phyloP scores from a whole-genome alignment of 1,140 invertebrate genomes.

The Brachionus sp. region DNA sequence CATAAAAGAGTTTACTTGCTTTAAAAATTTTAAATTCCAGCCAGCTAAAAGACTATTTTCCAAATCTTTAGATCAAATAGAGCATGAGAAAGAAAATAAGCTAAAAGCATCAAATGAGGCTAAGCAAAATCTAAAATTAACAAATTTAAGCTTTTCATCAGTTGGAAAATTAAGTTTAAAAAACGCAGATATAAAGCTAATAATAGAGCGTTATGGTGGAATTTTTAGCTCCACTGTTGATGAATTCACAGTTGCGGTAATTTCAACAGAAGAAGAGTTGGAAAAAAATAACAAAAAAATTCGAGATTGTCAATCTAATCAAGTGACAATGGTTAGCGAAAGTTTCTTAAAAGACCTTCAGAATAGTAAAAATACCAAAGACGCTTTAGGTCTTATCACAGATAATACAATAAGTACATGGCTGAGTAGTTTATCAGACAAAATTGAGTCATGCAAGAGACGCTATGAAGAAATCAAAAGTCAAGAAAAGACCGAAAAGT shows the following conservation, averaged over 20 bases:
- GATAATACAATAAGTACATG: slow-evolving; percentile 47
- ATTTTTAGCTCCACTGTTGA: neutral
- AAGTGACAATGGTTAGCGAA: slow-evolving; percentile 75
- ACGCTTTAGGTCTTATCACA: slow-evolving; percentile 59
- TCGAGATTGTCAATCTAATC: slow-evolving; percentile 65
- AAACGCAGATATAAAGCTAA: slow-evolving; percentile 23
- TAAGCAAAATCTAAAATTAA: neutral
- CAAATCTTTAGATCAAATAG: neutral
- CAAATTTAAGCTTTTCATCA: neutral
- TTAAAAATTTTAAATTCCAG: slow-evolving; percentile 42
- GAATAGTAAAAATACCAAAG: slow-evolving; percentile 64
- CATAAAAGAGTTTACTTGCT: slow-evolving; percentile 63
- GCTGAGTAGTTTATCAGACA: slow-evolving; percentile 38
- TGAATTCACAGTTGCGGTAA: neutral
- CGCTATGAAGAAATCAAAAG: neutral
- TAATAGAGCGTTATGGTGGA: slow-evolving; percentile 18
- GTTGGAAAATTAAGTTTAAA: slow-evolving; percentile 18
- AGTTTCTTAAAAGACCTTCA: slow-evolving; percentile 66
- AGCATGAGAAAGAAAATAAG: slow-evolving; percentile 16
- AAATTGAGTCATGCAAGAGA: slow-evolving; percentile 9
- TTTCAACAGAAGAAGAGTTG: slow-evolving; percentile 53
- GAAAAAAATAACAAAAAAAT: slow-evolving; percentile 69
- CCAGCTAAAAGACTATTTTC: neutral
- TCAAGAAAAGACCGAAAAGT: slow-evolving; percentile 32
- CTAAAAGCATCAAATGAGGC: neutral